Conservation (phyloP, 2,113 vertebrate species). For the Thamnaconus septentrionalis region DNA sequence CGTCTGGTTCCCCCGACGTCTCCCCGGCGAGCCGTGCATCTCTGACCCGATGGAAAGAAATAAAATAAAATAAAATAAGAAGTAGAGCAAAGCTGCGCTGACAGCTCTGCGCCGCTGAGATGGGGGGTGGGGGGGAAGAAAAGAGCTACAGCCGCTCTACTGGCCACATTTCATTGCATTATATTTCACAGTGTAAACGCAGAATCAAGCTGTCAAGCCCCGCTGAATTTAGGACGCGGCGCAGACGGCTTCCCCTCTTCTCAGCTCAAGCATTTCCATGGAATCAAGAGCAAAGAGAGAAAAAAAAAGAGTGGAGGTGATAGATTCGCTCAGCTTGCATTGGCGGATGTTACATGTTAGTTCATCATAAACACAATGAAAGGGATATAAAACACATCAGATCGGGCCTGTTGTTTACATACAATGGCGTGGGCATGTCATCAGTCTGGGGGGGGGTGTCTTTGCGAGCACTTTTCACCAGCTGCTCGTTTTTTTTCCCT, state of each 20-base stretch:
- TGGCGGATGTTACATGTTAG: too few species aligned
- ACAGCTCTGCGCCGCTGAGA: conserved; percentile 66
- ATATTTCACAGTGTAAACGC: conserved; percentile 76
- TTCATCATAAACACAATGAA: too few species aligned
- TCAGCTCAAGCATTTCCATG: conserved; percentile 28
- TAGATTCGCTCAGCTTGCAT: conserved; percentile 19
- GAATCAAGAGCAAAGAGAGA: not conserved
- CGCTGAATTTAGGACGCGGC: conserved; percentile 62
- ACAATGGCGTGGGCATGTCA: not conserved
- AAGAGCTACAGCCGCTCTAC: conserved; percentile 70
- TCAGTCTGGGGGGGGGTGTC: not conserved
- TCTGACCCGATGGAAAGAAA: conserved; percentile 21
- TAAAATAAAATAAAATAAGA: conserved; percentile 58
- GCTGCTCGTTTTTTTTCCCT: not conserved
- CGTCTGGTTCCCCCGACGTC: conserved; percentile 24
- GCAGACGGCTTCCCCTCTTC: conserved; percentile 31
- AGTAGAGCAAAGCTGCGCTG: conserved; percentile 27
- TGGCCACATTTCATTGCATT: conserved; percentile 71
- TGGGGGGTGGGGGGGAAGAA: conserved; percentile 60
- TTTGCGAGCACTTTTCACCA: not conserved
- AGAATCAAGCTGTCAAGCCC: conserved; percentile 66
- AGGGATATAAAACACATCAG: not conserved
- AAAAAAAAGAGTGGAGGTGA: conserved; percentile 37
- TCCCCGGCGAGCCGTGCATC: conserved; percentile 55
- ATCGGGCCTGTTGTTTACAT: not conserved